Evolutionary conservation across 2,888 invertebrate species (phyloP).

Genomic region (Diaphora mendica): DNA sequence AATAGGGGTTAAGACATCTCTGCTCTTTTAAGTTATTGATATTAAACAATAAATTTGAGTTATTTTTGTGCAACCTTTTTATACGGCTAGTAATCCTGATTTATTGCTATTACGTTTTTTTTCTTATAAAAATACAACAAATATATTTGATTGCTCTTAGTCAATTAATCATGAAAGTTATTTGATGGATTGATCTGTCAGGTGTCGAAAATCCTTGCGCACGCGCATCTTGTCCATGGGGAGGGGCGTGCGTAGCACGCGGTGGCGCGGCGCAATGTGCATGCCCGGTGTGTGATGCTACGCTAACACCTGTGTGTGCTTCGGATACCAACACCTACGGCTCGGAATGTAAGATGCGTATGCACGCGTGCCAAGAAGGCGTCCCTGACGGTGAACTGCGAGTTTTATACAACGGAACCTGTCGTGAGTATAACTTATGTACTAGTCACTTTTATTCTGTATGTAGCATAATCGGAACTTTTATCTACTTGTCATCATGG

Average conservation of each 20-base stretch:
- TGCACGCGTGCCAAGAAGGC: constrained; percentile 92
- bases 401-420: constrained; percentile 87
- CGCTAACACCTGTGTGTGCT: constrained; percentile 91
- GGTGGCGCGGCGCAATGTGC: constrained; percentile 88
- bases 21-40: neutral
- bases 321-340: constrained; percentile 93
- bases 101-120: neutral
- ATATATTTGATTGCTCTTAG: neutral
- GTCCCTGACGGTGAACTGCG: constrained; percentile 88
- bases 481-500: too few relatives aligned
- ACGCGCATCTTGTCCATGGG: constrained; percentile 87
- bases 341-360: constrained; percentile 93
- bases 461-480: neutral
- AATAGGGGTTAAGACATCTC: constrained; percentile 19
- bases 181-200: constrained; percentile 43
- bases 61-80: neutral
- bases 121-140: neutral
- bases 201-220: constrained; percentile 87
- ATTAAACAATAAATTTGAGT: neutral
- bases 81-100: neutral
- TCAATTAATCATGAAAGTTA: neutral
- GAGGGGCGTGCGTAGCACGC: constrained; percentile 89
- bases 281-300: constrained; percentile 91
- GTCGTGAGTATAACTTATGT: constrained; percentile 69
- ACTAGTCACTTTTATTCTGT: neutral